A percentile compares a stretch with the other conserved stretches of the same genome.
These are phyloP conservation scores for Ammodytes dubius DNA, from an alignment of 2,113 vertebrate species.

Conservation along the genomic window DNA sequence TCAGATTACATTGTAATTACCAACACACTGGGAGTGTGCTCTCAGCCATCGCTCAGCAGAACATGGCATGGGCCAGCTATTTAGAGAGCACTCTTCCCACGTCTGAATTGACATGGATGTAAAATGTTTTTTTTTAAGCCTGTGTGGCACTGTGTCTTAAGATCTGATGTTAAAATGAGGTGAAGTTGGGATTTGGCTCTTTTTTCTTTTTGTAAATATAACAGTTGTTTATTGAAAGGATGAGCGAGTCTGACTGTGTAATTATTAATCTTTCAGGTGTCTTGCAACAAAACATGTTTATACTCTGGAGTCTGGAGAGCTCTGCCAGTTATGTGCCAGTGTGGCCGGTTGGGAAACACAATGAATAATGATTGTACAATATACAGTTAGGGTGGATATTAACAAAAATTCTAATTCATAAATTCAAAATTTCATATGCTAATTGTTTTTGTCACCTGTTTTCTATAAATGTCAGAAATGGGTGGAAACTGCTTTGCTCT, in stretches of 20 bases:
- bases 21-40: constrained; percentile 41
- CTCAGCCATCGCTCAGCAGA: constrained; percentile 42
- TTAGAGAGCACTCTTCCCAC: constrained; percentile 54
- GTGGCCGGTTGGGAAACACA: background rate
- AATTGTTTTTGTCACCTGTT: background rate
- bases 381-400: background rate
- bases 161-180: constrained; percentile 34
- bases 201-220: constrained; percentile 73
- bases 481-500: background rate
- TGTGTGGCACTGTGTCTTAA: constrained; percentile 26
- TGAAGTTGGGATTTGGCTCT: constrained; percentile 39
- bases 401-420: background rate
- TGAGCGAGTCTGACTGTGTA: constrained; percentile 37
- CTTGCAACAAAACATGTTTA: background rate
- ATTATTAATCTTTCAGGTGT: constrained; percentile 13
- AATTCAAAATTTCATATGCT: background rate
- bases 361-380: background rate
- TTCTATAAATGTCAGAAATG: constrained; percentile 6
- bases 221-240: constrained; percentile 69
- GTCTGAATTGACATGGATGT: constrained; percentile 56
- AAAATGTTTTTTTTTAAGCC: constrained; percentile 57
- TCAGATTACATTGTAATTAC: constrained; percentile 77
- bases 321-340: background rate
- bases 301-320: background rate
- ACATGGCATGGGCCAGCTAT: constrained; percentile 32